These are phyloP conservation scores for Amyelois transitella DNA, from an alignment of 1,140 invertebrate genomes.

Conservation along the genomic window DNA sequence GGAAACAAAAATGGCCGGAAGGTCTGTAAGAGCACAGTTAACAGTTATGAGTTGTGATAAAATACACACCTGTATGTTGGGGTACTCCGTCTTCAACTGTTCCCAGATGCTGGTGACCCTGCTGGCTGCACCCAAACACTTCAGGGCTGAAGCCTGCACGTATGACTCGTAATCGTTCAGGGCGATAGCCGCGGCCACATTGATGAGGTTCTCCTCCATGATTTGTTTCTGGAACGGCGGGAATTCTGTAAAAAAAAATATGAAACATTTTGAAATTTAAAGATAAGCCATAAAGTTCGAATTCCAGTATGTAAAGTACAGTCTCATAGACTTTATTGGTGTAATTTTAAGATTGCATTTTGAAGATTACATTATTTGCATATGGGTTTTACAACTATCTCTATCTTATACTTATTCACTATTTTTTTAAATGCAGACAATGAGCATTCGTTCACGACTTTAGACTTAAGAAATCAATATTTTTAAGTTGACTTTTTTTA, in stretches of 20 bases:
- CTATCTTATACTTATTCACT: too few relatives aligned
- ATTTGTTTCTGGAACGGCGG: slow-evolving; percentile 84
- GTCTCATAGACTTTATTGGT: too few relatives aligned
- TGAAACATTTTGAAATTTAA: background rate
- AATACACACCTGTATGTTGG: slow-evolving; percentile 77
- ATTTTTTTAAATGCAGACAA: too few relatives aligned
- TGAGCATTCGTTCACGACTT: too few relatives aligned
- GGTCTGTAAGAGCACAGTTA: too few relatives aligned
- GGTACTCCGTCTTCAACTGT: slow-evolving; percentile 67
- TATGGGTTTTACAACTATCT: too few relatives aligned
- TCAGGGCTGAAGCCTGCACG: slow-evolving; percentile 82
- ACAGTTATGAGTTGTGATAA: background rate
- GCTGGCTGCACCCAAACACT: slow-evolving; percentile 79
- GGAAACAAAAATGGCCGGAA: too few relatives aligned
- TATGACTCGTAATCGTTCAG: slow-evolving; percentile 81
- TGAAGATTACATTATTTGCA: too few relatives aligned
- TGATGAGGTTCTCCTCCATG: slow-evolving; percentile 78
- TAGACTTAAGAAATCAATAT: too few relatives aligned
- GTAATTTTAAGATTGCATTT: too few relatives aligned
- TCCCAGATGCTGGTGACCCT: slow-evolving; percentile 80
- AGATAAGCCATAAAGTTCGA: background rate
- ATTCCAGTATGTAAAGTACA: background rate
- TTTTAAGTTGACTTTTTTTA: background rate
- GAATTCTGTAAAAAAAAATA: slow-evolving; percentile 76
- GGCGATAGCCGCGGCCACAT: slow-evolving; percentile 78